phyloP scores from a whole-genome alignment of 2,888 invertebrate genomes.

The Amphipyra tragopoginis region DNA sequence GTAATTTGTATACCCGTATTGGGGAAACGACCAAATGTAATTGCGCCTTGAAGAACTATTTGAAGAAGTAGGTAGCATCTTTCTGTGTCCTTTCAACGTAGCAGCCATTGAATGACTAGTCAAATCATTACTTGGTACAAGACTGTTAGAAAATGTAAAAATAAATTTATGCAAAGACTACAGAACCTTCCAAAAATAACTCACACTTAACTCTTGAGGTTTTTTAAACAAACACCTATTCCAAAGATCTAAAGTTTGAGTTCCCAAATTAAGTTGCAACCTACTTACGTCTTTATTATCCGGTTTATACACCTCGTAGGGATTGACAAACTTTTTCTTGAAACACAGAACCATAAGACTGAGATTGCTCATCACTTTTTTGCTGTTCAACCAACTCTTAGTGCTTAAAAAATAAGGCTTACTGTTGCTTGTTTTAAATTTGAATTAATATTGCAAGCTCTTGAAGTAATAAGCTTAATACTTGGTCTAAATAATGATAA shows the following conservation, averaged over 20 bases:
- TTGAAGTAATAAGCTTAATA: constrained; percentile 68
- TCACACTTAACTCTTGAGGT: constrained; percentile 6
- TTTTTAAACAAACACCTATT: constrained; percentile 58
- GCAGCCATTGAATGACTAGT: no score
- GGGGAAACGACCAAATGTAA: no score
- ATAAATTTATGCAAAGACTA: not conserved
- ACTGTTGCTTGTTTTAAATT: constrained; percentile 39
- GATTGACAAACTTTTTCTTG: constrained; percentile 59
- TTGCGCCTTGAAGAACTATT: no score
- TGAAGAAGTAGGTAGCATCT: no score
- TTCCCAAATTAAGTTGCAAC: constrained; percentile 58
- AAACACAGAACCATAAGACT: constrained; percentile 46
- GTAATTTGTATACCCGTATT: no score
- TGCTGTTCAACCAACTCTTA: constrained; percentile 19
- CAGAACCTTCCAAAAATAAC: constrained; percentile 30
- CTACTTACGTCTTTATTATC: constrained; percentile 55
- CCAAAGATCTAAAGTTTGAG: constrained; percentile 51
- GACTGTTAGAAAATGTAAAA: not conserved
- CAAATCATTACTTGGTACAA: no score
- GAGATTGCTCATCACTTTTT: constrained; percentile 46
- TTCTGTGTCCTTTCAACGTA: no score
- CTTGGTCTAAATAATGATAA: constrained; percentile 67
- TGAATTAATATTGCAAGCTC: constrained; percentile 34
- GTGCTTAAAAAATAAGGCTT: constrained; percentile 6
- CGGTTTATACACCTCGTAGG: constrained; percentile 55